Base-by-base conservation (phyloP, 2,113 vertebrate genomes). In the Podarcis raffonei region DNA sequence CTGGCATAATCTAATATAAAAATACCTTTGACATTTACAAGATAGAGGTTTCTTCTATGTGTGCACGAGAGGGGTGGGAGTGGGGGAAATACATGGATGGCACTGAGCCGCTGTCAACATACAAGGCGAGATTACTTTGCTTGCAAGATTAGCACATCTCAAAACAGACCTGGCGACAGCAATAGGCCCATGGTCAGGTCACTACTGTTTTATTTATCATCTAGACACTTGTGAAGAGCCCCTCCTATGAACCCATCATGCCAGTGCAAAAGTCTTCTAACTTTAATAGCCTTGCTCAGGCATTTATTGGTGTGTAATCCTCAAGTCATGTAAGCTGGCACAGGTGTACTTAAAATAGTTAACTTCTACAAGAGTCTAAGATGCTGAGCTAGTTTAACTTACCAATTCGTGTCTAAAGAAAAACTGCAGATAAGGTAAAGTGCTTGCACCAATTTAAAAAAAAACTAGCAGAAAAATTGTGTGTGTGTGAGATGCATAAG, bases 1-100 rank as follows among this genome's bases (percentile, higher is more conserved):
- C 90, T 92, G 96, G 96, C 95, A 97, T 84, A 96, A 91, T 94
- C 96, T 96, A 97, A 96, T 93, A 94, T 91, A 92, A 95, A 96
- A 96, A 92, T 93, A 94, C 91, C 89, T 87, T 42, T 93, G 74
- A 92, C 88, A 91, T 92, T 92, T 95, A 94, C 59, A 94, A 74
- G 72, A 82, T 48, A 93, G 87, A 90, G 92, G 66, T 87, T 87
- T 90, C 78, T 95, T 82, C 71, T 91, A 92, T 30, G 89, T 84
- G 75, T 84, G 74, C 75, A 84, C 77, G 37, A 37, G 16, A 35
- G 20, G 27, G 77, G 12, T 27, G 76, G 20, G 4, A 9, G 65
- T 79, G 7, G 88, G 4, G 92, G 90, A 91, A 89, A 91, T 0
- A 76, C 82, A 74, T 78, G 87, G 89, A 89, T 75, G 94, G 89